Percentiles rank a stretch among this genome's conserved stretches.
These are phyloP conservation scores for Euura lappo DNA, from an alignment of 1,140 invertebrate genomes.

Conservation along the genomic window DNA sequence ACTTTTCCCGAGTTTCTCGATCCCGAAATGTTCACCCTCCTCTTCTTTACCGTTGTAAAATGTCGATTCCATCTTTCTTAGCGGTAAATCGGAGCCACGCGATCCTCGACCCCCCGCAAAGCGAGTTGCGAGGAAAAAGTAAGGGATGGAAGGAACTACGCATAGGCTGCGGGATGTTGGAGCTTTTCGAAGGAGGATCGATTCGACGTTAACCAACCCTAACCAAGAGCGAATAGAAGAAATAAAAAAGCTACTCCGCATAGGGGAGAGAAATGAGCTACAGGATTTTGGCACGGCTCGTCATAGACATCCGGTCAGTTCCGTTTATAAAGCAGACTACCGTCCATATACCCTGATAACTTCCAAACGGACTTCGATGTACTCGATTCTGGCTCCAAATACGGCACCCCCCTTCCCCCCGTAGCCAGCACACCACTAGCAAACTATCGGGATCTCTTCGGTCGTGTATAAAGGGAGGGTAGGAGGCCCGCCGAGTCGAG, in stretches of 20 bases:
- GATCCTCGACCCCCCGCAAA: neutral
- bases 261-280: neutral
- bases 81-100: neutral
- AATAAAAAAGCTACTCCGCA: neutral
- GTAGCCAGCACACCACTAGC: slow-evolving; percentile 38
- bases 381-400: slow-evolving; percentile 40
- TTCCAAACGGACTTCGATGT: slow-evolving; percentile 46
- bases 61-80: neutral
- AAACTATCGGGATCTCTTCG: slow-evolving; percentile 53
- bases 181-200: neutral
- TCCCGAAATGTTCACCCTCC: neutral
- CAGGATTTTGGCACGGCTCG: slow-evolving; percentile 20
- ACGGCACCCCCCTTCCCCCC: slow-evolving; percentile 35
- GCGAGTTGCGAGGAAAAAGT: neutral
- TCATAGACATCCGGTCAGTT: slow-evolving; percentile 20
- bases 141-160: neutral
- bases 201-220: slow-evolving; percentile 1
- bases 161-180: too few species aligned
- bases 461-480: slow-evolving; percentile 30
- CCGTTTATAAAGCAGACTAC: slow-evolving; percentile 37
- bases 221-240: neutral
- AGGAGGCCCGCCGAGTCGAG: slow-evolving; percentile 47
- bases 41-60: neutral
- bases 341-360: slow-evolving; percentile 53
- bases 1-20: neutral